Evolutionary conservation across 1,140 invertebrate genomes (phyloP), one percentile per base, ranked within the genome.

Genomic region (Drosophila repleta): DNA sequence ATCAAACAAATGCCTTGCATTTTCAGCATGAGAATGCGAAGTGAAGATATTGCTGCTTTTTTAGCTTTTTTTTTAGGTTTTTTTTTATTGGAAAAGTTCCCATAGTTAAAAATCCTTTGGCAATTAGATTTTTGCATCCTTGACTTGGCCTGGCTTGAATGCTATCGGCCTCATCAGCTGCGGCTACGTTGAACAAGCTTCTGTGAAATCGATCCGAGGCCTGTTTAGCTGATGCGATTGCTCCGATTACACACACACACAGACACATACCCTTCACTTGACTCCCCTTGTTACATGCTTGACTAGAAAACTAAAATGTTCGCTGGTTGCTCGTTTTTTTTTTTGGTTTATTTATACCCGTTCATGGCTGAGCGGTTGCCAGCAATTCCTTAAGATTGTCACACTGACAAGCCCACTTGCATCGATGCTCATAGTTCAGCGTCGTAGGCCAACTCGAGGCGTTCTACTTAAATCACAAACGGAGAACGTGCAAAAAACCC

Each of bases 351-450:
- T 17, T 41, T n/a, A 41, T 41, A 17, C 26, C 24, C 15, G 32
- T 21, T 57, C 67, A 74, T 70, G 72, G 66, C 60, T 69, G 52
- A 57, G 35, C 52, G 67, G 17, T 67, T 67, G 69, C 62, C 63
- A 72, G 69, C 57, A 75, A 76, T 76, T 76, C 63, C 74, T 58
- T 62, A 56, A 67, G 57, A 76, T 75, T 75, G 73, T 75, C 69
- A 72, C 62, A 72, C 73, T 67, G 69, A 72, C 69, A 72, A 72
- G 69, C 63, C 69, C 32, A 45, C 69, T 39, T 67, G 68, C 41
- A 65, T 57, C 67, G 51, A 69, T 63, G 55, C 15, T 17, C 53
- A 57, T 29, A 43, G 53, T 57, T 57, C 53, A 57, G 52, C 8
- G 10, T 6, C 52, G 6, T n/a, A 41, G 37, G 45, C 58, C 60